Evolutionary conservation across 2,888 invertebrate genomes (phyloP), one percentile per base, ranked within the genome.

Genomic region (Ormia ochracea): DNA sequence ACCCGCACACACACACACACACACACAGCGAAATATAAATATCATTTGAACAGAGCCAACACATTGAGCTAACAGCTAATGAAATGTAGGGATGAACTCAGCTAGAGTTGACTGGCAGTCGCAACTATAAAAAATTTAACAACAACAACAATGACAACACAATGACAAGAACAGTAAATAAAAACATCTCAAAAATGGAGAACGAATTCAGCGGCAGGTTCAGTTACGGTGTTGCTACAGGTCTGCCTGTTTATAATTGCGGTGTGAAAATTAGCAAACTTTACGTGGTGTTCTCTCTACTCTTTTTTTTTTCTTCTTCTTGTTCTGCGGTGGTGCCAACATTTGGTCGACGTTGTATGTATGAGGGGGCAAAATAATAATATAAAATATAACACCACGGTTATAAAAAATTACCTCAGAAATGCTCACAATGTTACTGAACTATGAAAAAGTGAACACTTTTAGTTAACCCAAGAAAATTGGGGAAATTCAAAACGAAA

Each of bases 231-330:
- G 63, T 69, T 41, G 52, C 65, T 36, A 50, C 52, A 38, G 23
- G 5, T 26, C 43, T 73, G 69, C 50, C 36, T 75, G 79, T 75
- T 66, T 66, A 66, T 79, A 58, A 70, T 54, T 75, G 52, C 41
- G 70, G 65, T 54, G 45, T 48, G 75, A 66, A 75, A 79, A 79
- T 79, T 79, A 79, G 75, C 59, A 45, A 54, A 38, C 33, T 52
- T 59, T 38, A 63, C 56, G 38, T 58, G 66, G 17, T 54, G 63
- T 31, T 43, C 38, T 48, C n/a, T n/a, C n/a, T n/a, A n/a, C n/a
- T n/a, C n/a, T n/a, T n/a, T n/a, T n/a, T n/a, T n/a, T n/a, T n/a
- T n/a, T n/a, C n/a, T n/a, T n/a, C n/a, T n/a, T n/a, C n/a, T n/a
- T n/a, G n/a, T n/a, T n/a, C n/a, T n/a, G 36, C 14, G 28, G 17